These are phyloP conservation scores for Drosophila sturtevanti DNA, from an alignment of 1,140 invertebrate genomes.

Conservation along the genomic window DNA sequence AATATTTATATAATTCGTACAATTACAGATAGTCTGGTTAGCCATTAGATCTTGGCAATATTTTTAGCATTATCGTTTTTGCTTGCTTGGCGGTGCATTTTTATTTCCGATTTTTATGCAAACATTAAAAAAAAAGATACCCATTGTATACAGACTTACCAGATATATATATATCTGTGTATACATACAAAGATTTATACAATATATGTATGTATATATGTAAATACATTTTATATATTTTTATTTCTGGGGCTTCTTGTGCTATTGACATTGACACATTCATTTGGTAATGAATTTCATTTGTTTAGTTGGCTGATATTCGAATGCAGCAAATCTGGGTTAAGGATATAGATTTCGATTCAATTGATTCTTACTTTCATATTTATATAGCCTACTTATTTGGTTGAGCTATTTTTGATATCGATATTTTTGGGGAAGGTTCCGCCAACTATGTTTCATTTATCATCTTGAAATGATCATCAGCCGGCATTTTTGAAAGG, in stretches of 20 bases:
- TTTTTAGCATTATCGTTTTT: slow-evolving; percentile 55
- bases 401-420: no score
- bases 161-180: no score
- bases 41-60: slow-evolving; percentile 47
- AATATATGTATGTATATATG: no score
- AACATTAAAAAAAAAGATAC: slow-evolving; percentile 22
- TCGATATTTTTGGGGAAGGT: background rate
- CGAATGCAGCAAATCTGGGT: no score
- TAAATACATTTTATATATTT: no score
- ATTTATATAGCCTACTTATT: slow-evolving; percentile 4
- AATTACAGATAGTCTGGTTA: slow-evolving; percentile 59
- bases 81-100: slow-evolving; percentile 57
- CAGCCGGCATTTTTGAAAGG: slow-evolving; percentile 37
- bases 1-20: slow-evolving; percentile 76
- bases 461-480: slow-evolving; percentile 1
- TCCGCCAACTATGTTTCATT: background rate
- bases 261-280: slow-evolving; percentile 67
- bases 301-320: background rate
- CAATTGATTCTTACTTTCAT: background rate
- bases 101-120: slow-evolving; percentile 59
- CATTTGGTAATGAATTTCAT: slow-evolving; percentile 48
- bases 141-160: slow-evolving; percentile 8
- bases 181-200: no score
- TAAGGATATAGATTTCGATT: background rate
- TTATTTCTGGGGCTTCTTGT: slow-evolving; percentile 33